These are phyloP conservation scores for Cebus imitator DNA, from an alignment of 2,113 vertebrate species.

Conservation along the genomic window DNA sequence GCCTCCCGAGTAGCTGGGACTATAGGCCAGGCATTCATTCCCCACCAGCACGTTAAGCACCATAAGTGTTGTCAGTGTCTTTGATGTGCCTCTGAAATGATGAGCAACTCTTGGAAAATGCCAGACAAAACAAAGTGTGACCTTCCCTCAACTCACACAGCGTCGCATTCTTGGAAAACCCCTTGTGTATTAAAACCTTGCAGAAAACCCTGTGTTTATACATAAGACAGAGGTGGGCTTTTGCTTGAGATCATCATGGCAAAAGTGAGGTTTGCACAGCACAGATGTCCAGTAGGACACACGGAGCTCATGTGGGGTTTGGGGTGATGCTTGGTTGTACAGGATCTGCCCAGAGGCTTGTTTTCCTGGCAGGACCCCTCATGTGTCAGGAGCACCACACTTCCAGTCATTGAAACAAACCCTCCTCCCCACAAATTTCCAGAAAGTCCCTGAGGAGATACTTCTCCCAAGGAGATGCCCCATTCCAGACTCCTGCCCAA, in stretches of 20 bases:
- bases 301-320: not conserved
- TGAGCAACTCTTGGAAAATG: not conserved
- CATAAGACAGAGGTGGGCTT: not conserved
- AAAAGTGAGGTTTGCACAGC: not conserved
- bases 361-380: not conserved
- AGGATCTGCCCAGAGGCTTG: not conserved
- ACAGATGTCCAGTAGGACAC: not conserved
- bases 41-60: not conserved
- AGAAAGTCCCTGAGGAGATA: not conserved
- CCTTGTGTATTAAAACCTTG: not conserved
- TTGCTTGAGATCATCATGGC: not conserved
- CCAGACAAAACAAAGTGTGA: not conserved
- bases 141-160: not conserved
- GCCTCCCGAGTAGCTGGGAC: no score
- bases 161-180: not conserved
- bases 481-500: not conserved
- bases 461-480: not conserved
- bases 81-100: not conserved
- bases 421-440: not conserved
- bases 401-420: not conserved
- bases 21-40: not conserved
- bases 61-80: not conserved
- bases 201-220: not conserved
- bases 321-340: not conserved
- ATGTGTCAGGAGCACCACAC: not conserved